These are phyloP conservation scores for Montipora sp. DNA, from an alignment of 64 coral and sea anemone genomes.

Conservation along the genomic window DNA sequence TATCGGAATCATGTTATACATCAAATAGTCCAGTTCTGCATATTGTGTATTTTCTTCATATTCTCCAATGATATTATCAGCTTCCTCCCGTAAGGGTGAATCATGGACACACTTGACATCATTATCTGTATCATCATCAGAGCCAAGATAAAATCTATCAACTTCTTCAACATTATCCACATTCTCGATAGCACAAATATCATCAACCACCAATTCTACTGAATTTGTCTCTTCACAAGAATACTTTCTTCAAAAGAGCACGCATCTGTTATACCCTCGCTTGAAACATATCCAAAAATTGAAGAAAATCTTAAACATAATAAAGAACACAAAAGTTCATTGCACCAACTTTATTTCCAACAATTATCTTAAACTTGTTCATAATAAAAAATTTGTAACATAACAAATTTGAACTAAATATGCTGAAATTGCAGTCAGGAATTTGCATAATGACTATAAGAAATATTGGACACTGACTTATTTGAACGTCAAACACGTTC, in stretches of 20 bases:
- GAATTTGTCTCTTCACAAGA: conserved; percentile 32
- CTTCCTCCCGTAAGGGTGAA: conserved; percentile 22
- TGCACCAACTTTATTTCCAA: conserved; percentile 20
- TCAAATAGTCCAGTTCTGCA: conserved; percentile 41
- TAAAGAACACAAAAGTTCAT: conserved; percentile 18
- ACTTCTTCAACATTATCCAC: conserved; percentile 48
- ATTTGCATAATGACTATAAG: no score
- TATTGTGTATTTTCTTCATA: conserved; percentile 40
- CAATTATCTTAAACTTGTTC: conserved; percentile 18
- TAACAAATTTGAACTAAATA: not conserved
- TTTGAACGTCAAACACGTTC: no score
- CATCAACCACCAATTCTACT: conserved; percentile 26
- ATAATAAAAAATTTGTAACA: conserved; percentile 3
- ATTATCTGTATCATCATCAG: conserved; percentile 45
- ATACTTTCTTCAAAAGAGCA: conserved; percentile 15
- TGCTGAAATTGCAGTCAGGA: no score
- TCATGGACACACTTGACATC: conserved; percentile 33
- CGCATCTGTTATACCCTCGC: conserved; percentile 12
- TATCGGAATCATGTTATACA: conserved; percentile 50
- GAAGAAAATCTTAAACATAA: conserved; percentile 49
- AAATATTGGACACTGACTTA: no score
- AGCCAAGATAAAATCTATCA: conserved; percentile 58
- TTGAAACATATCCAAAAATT: conserved; percentile 43
- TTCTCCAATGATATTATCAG: conserved; percentile 17
- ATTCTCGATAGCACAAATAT: conserved; percentile 40